Percentiles rank a stretch among this genome's conserved stretches.
These are phyloP conservation scores for Sarcophaga subvicina DNA, from an alignment of 2,888 invertebrate genomes.

Conservation along the genomic window DNA sequence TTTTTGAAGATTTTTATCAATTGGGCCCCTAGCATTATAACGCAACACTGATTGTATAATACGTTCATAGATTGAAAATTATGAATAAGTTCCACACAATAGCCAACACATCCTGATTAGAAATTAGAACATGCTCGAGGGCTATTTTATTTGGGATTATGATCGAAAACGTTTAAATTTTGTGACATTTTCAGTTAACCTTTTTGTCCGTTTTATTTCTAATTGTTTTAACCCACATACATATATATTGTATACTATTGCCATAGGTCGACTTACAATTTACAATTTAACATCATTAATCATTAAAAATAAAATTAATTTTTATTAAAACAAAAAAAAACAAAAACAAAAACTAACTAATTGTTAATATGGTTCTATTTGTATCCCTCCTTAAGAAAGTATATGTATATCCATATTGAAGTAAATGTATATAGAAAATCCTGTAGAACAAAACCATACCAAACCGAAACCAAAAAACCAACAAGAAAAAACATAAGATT, in stretches of 20 bases:
- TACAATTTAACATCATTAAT: slow-evolving; percentile 43
- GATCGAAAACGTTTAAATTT: not conserved
- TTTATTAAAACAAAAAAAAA: slow-evolving; percentile 12
- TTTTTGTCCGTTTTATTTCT: not conserved
- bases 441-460: slow-evolving; percentile 54
- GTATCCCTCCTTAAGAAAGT: slow-evolving; percentile 47
- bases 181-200: not conserved
- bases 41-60: too few relatives aligned
- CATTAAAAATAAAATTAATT: slow-evolving; percentile 15
- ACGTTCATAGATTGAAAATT: too few relatives aligned
- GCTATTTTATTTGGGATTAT: too few relatives aligned
- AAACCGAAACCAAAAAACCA: not conserved
- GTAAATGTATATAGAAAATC: slow-evolving; percentile 62
- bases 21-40: too few relatives aligned
- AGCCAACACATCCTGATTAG: too few relatives aligned
- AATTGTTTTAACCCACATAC: not conserved
- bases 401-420: slow-evolving; percentile 22
- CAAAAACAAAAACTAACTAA: slow-evolving; percentile 42
- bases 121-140: too few relatives aligned
- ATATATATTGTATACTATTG: not conserved
- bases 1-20: too few relatives aligned
- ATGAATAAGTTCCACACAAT: too few relatives aligned
- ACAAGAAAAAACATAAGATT: not conserved
- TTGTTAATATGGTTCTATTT: slow-evolving; percentile 67
- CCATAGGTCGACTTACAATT: not conserved